A percentile compares a stretch with the other conserved stretches of the same genome.
phyloP scores from a whole-genome alignment of 2,888 invertebrate genomes.

The Eutolmus rufibarbis region DNA sequence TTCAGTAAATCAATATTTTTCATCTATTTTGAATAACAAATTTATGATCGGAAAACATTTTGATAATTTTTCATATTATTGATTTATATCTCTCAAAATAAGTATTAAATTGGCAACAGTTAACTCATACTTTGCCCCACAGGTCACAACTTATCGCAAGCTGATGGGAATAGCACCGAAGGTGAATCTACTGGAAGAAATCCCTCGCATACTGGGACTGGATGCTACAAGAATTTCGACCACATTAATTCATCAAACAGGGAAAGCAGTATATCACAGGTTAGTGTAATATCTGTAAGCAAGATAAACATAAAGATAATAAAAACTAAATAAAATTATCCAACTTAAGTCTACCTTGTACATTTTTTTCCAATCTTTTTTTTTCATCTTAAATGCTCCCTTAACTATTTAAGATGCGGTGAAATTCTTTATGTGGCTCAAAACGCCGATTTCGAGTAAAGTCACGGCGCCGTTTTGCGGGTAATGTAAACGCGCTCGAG shows the following conservation, averaged over 20 bases:
- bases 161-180: constrained; percentile 82
- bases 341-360: too few relatives aligned
- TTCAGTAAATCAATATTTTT: neutral
- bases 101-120: constrained; percentile 62
- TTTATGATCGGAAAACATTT: constrained; percentile 37
- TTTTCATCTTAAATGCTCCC: too few relatives aligned
- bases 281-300: constrained; percentile 50
- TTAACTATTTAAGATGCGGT: too few relatives aligned
- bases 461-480: too few relatives aligned
- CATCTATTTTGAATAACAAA: constrained; percentile 9
- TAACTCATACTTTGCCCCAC: constrained; percentile 64
- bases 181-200: constrained; percentile 67
- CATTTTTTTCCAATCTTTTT: too few relatives aligned
- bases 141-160: constrained; percentile 93
- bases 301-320: too few relatives aligned
- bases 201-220: constrained; percentile 75
- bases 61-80: constrained; percentile 16
- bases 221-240: constrained; percentile 82
- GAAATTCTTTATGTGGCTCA: too few relatives aligned
- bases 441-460: too few relatives aligned
- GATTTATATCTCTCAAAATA: neutral
- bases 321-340: too few relatives aligned
- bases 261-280: constrained; percentile 60
- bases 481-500: too few relatives aligned
- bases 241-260: constrained; percentile 65